Conservation (phyloP, 2,113 vertebrate genomes). For the Aplodontia rufa region DNA sequence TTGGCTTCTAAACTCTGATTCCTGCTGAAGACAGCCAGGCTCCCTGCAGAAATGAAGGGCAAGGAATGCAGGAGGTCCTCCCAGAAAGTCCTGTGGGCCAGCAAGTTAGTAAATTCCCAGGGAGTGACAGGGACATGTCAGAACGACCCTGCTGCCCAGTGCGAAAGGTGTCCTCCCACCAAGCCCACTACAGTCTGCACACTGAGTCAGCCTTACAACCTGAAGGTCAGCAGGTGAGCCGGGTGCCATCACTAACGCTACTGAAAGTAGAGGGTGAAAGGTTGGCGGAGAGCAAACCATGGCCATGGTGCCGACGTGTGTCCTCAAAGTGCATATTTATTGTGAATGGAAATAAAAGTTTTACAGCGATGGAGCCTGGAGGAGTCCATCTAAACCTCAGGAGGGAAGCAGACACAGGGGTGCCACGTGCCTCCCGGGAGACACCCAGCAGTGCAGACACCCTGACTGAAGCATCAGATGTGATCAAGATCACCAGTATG, state of each 20-base stretch:
- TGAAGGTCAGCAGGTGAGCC: neutral
- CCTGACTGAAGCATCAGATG: too few relatives aligned
- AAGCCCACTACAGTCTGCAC: neutral
- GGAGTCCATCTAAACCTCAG: neutral
- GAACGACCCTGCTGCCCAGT: neutral
- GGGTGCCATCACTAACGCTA: neutral
- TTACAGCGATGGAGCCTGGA: neutral
- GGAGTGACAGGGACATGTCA: neutral
- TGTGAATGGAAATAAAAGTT: neutral
- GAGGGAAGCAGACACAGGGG: neutral
- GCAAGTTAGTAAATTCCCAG: neutral
- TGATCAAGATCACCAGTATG: too few relatives aligned
- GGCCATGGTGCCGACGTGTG: too few relatives aligned
- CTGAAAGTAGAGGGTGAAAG: neutral
- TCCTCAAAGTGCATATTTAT: neutral
- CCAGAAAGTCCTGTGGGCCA: neutral
- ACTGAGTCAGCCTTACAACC: neutral
- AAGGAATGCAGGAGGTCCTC: neutral
- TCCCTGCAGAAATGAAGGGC: neutral
- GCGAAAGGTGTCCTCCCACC: neutral
- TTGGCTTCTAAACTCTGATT: neutral
- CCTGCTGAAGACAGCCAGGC: neutral
- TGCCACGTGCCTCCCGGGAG: neutral
- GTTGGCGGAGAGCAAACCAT: too few relatives aligned
- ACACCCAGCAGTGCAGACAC: too few relatives aligned